Evolutionary conservation across 2,113 vertebrate genomes (phyloP).

Genomic region (Embiotoca jacksoni): DNA sequence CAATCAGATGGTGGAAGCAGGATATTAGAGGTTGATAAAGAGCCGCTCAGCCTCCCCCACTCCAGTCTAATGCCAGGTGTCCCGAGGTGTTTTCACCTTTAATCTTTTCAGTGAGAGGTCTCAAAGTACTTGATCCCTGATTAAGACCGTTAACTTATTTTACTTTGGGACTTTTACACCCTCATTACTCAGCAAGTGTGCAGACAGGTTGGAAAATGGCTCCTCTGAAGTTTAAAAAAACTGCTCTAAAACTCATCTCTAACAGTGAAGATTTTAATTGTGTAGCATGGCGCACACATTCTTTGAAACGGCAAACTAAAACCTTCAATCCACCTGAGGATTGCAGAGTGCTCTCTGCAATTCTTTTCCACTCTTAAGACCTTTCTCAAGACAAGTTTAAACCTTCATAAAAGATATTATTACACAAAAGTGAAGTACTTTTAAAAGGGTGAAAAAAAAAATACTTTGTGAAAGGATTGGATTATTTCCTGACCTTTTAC

Average conservation of each 20-base stretch:
- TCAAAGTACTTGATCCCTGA: constrained; percentile 64
- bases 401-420: constrained; percentile 39
- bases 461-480: constrained; percentile 52
- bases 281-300: constrained; percentile 5
- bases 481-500: constrained; percentile 65
- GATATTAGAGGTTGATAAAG: constrained; percentile 46
- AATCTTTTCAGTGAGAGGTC: constrained; percentile 63
- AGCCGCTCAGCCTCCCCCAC: constrained; percentile 15
- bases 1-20: constrained; percentile 13
- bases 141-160: constrained; percentile 70
- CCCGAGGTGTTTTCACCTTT: constrained; percentile 61
- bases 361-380: constrained; percentile 34
- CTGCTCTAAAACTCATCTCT: constrained; percentile 13
- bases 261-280: constrained; percentile 36
- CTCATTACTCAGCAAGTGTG: constrained; percentile 58
- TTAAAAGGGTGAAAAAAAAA: constrained; percentile 4
- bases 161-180: constrained; percentile 21
- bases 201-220: constrained; percentile 30
- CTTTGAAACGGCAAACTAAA: constrained; percentile 34
- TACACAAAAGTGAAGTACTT: constrained; percentile 46
- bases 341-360: constrained; percentile 6
- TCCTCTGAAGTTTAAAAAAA: constrained; percentile 40
- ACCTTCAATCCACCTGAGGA: constrained; percentile 17
- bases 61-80: constrained; percentile 53
- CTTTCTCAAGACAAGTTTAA: constrained; percentile 39